phyloP scores from a whole-genome alignment of 1,140 invertebrate genomes.

The Rhopalosiphum maidis region DNA sequence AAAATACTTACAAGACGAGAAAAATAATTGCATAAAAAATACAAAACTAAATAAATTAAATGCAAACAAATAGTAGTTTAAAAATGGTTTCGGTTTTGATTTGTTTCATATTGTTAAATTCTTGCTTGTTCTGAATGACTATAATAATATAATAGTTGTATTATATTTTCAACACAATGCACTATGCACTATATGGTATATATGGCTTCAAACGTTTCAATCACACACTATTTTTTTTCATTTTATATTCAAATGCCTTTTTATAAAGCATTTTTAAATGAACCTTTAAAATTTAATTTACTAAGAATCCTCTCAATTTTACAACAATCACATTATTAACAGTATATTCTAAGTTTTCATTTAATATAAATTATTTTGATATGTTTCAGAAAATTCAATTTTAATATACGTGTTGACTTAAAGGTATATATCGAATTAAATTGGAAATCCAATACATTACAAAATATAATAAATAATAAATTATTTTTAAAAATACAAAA shows the following conservation, averaged over 20 bases:
- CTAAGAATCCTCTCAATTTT: not conserved
- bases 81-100: not conserved
- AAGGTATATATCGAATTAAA: not conserved
- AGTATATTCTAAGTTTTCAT: not conserved
- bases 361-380: not conserved
- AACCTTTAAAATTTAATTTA: not conserved
- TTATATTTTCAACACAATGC: not conserved
- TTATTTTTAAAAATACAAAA: not conserved
- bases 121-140: not conserved
- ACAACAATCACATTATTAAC: not conserved
- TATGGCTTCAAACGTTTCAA: not conserved
- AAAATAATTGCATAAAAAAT: not conserved
- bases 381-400: not conserved
- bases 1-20: not conserved
- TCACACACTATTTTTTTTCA: not conserved
- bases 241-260: not conserved
- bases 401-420: not conserved
- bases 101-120: not conserved
- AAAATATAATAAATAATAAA: not conserved
- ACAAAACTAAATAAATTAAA: not conserved
- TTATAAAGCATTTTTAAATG: not conserved
- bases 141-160: not conserved
- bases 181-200: not conserved
- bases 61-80: not conserved
- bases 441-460: not conserved